phyloP scores from a whole-genome alignment of 2,113 vertebrate genomes.

The Gavialis gangeticus region DNA sequence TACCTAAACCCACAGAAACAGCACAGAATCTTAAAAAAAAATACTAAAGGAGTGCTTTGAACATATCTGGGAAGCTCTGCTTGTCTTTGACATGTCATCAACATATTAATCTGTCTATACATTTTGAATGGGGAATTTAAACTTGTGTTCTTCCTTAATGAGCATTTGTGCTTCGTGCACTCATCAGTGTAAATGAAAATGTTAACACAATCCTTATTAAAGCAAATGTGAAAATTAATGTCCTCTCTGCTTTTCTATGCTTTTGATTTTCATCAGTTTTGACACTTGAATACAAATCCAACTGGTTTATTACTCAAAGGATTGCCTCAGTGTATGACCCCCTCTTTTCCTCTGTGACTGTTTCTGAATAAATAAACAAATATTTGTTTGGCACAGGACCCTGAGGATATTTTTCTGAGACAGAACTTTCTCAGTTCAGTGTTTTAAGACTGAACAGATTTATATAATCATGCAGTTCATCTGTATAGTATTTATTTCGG shows the following conservation, averaged over 20 bases:
- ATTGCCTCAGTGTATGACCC: background rate
- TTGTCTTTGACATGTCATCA: background rate
- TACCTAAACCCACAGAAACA: too few species aligned
- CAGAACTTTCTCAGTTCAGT: background rate
- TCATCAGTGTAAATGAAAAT: background rate
- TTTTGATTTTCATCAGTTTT: background rate
- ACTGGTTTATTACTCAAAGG: background rate
- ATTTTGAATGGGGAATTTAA: background rate
- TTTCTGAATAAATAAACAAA: background rate
- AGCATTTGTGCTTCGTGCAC: background rate
- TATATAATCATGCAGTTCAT: background rate
- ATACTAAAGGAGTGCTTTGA: too few species aligned
- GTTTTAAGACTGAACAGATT: background rate
- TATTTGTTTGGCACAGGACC: background rate
- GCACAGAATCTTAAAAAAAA: too few species aligned
- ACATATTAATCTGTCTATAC: background rate
- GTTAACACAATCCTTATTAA: background rate
- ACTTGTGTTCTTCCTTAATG: background rate
- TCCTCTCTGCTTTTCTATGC: background rate
- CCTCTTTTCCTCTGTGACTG: background rate
- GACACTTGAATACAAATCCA: background rate
- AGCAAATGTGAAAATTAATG: background rate
- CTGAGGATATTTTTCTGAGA: background rate
- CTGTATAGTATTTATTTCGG: background rate
- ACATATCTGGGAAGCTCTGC: background rate